A percentile compares a stretch with the other conserved stretches of the same genome.
Evolutionary conservation across 2,797 vertebrate genomes (phyloP).

Genomic region (Synaphobranchus kaupii): DNA sequence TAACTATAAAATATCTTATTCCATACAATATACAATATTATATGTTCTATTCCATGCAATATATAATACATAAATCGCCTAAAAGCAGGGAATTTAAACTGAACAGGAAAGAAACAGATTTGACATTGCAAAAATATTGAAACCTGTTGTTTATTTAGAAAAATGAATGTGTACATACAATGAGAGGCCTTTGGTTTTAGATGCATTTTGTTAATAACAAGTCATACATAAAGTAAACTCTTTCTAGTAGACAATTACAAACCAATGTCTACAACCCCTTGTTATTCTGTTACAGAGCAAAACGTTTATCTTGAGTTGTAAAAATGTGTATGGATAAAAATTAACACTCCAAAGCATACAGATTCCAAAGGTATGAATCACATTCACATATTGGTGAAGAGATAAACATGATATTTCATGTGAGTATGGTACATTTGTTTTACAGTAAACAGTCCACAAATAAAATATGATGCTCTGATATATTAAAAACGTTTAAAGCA

Average conservation of each 20-base stretch:
- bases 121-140: background rate
- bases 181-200: background rate
- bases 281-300: background rate
- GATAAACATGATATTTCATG: background rate
- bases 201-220: background rate
- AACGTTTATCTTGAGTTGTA: slow-evolving; percentile 1
- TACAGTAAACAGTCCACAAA: background rate
- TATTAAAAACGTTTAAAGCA: background rate
- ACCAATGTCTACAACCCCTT: background rate
- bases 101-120: background rate
- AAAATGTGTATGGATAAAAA: slow-evolving; percentile 1
- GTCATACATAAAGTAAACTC: background rate
- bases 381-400: background rate
- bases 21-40: background rate
- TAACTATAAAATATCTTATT: background rate
- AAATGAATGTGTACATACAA: background rate
- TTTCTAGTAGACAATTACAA: slow-evolving; percentile 1
- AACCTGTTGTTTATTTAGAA: slow-evolving; percentile 13
- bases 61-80: background rate
- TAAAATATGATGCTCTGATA: background rate
- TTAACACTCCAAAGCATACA: background rate
- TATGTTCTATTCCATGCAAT: background rate
- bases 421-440: background rate
- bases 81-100: background rate
- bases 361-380: background rate